Conservation (phyloP, 2,888 invertebrate species). For the Cenopis cana region DNA sequence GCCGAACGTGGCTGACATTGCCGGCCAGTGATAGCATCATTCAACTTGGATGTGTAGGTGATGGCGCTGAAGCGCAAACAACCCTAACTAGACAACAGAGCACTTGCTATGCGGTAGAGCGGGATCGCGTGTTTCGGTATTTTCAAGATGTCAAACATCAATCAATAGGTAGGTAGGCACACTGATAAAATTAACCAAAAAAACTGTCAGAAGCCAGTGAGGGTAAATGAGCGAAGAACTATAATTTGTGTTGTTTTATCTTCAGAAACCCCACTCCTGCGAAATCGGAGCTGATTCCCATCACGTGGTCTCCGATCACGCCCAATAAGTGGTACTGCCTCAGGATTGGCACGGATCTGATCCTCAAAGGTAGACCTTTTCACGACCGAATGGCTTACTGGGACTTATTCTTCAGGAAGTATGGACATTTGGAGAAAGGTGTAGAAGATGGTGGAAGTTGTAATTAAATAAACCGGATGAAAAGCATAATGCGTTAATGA, state of each 20-base stretch:
- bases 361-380: conserved; percentile 31
- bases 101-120: no score
- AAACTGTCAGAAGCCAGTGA: not conserved
- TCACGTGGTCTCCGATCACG: conserved; percentile 39
- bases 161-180: not conserved
- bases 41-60: no score
- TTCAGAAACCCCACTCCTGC: conserved; percentile 42
- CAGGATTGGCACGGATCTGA: conserved; percentile 19
- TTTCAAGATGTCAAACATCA: no score
- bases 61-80: no score
- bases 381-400: conserved; percentile 37
- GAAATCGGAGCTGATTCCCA: conserved; percentile 34
- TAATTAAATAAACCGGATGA: not conserved
- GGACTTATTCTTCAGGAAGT: conserved; percentile 35
- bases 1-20: no score
- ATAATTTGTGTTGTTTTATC: conserved; percentile 3
- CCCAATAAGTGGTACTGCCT: conserved; percentile 25
- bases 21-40: no score
- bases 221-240: not conserved
- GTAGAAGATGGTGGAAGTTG: not conserved
- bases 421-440: conserved; percentile 45
- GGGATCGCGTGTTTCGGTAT: no score
- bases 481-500: not conserved
- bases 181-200: not conserved
- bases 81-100: no score